phyloP scores from a whole-genome alignment of 2,113 vertebrate species.

The Brachypteracias leptosomus region DNA sequence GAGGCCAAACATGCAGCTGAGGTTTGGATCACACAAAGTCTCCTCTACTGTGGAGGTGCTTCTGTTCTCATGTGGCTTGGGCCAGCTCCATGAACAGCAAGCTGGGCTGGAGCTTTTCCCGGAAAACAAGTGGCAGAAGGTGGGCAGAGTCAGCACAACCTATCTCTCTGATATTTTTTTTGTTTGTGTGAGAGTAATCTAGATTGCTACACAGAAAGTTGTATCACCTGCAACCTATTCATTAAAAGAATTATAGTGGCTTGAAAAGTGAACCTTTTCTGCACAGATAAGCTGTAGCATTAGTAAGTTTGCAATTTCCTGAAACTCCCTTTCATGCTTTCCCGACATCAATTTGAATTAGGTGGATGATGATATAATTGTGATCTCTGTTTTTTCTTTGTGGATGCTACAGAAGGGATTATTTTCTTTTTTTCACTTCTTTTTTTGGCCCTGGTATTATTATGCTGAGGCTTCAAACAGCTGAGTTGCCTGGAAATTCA shows the following conservation, averaged over 20 bases:
- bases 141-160: neutral
- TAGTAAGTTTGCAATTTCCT: neutral
- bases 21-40: neutral
- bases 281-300: neutral
- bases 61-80: neutral
- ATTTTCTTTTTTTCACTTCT: neutral
- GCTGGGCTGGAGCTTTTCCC: neutral
- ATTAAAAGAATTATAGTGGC: neutral
- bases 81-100: neutral
- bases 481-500: conserved; percentile 7
- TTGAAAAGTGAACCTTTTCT: neutral
- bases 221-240: neutral
- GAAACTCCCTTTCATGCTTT: neutral
- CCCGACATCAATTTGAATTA: neutral
- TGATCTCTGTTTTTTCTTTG: neutral
- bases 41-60: neutral
- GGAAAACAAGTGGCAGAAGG: neutral
- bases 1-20: neutral
- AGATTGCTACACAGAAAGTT: neutral
- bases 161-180: neutral
- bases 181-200: neutral
- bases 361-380: neutral
- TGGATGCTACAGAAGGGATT: neutral
- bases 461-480: neutral
- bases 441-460: neutral